Base-by-base conservation (phyloP, 2,113 vertebrate species). In the Scophthalmus maximus region DNA sequence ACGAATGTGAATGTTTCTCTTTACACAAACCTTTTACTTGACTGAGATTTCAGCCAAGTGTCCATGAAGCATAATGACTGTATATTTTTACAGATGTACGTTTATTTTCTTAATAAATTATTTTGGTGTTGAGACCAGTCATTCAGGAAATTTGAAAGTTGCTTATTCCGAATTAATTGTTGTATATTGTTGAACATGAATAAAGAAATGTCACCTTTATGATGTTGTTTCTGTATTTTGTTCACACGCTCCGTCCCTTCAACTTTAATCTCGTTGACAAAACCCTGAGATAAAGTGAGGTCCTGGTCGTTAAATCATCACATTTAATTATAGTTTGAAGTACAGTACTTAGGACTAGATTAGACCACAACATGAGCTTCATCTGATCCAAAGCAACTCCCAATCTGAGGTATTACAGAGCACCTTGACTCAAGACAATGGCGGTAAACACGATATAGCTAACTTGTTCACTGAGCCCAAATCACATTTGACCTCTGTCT, bases 81-180 rank as follows among this genome's bases (percentile, higher is more conserved):
- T 90, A 86, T 89, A 89, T 91, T 90, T 92, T 92, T 88, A 18
- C 86, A 89, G 78, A 88, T 14, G 79, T 90, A 76, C 62, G 68
- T 89, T 90, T 88, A 92, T 92, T 92, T 92, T 92, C 87, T 71
- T 85, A 89, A 85, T 91, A 91, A 91, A 88, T 88, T 90, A 91
- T 92, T 87, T 85, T 90, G 73, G 18, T 88, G 84, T 88, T 34
- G 57, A n/a, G n/a, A 56, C 50, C 79, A 82, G 79, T 70, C 68
- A 71, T 78, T 81, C 76, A 73, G 62, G 66, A 87, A 77, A 72
- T 59, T n/a, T 55, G 10, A 46, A 70, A 29, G 32, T 57, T 63
- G 76, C 69, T 67, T 40, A 60, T 42, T 64, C 52, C 42, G 23
- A 69, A 67, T 32, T 68, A 64, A 82, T 52, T 71, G 68, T 74